Evolutionary conservation across 2,888 invertebrate genomes (phyloP), one percentile per base, ranked within the genome.

Genomic region (Stenurella melanura): DNA sequence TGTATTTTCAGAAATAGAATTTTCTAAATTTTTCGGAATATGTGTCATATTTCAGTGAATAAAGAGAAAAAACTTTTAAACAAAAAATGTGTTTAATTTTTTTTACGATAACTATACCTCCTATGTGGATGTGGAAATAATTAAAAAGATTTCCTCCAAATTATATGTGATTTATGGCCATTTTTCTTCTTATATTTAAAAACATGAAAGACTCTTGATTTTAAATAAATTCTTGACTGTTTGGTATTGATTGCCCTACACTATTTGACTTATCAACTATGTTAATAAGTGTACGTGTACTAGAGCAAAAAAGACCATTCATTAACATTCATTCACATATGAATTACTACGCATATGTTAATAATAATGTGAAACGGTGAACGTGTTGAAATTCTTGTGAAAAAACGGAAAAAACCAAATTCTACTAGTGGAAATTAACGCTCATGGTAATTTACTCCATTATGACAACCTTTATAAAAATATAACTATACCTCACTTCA

Each of bases 401-500:
- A 38, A 26, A 69, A 18, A 19, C 34, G 19, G n/a, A 70, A 60
- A 70, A 19, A 60, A 12, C 11, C 7, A 38, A 42, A 18, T 19
- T 26, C 60, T 58, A 42, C 58, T 42, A 60, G 42, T 26, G 57
- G 21, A 69, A 64, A 38, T 64, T 38, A 64, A 64, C 64, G 64
- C 18, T 57, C 56, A 57, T 34, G 57, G 0, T 69, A 69, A 69
- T 69, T 30, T 17, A 30, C 7, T 10, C n/a, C 38, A 70, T 70
- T 70, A 70, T 38, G 70, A 58, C 57, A 58, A 19, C n/a, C 26
- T 70, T 70, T 21, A 70, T 34, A 56, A 70, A 70, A 60, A 60
- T 70, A 19, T 60, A 70, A 70, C 70, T 38, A 70, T 38, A 56
- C 68, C 26, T 56, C 56, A 18, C 68, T 26, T 56, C 12, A 68